These are phyloP conservation scores for Odontocerum albicorne DNA, from an alignment of 2,888 invertebrate genomes.

Conservation along the genomic window DNA sequence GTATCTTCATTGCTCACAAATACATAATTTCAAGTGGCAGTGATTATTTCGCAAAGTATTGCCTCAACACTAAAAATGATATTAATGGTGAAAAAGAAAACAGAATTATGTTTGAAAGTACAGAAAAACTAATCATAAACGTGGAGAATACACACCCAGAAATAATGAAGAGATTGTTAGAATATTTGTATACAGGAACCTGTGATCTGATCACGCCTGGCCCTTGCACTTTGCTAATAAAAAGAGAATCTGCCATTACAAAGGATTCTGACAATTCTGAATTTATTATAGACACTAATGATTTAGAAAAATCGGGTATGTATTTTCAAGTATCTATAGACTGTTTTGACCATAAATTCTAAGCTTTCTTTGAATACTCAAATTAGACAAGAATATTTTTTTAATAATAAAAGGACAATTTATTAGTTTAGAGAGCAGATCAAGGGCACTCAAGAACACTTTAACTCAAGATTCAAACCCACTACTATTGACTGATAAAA, in stretches of 20 bases:
- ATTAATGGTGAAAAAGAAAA: slow-evolving; percentile 38
- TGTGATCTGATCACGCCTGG: slow-evolving; percentile 64
- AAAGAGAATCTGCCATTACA: slow-evolving; percentile 42
- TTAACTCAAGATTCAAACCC: too few relatives aligned
- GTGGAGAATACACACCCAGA: slow-evolving; percentile 61
- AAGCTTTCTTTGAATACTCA: too few relatives aligned
- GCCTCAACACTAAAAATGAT: slow-evolving; percentile 44
- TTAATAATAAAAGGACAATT: too few relatives aligned
- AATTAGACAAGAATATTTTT: too few relatives aligned
- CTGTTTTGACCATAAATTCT: too few relatives aligned
- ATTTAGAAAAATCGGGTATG: slow-evolving; percentile 21
- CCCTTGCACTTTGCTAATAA: slow-evolving; percentile 51
- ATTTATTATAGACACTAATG: slow-evolving; percentile 1
- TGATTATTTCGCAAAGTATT: slow-evolving; percentile 61
- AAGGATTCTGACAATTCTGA: slow-evolving; percentile 10
- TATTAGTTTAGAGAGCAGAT: too few relatives aligned
- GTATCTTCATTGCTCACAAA: slow-evolving; percentile 69
- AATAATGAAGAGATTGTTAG: slow-evolving; percentile 71
- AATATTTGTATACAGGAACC: slow-evolving; percentile 68
- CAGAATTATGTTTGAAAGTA: slow-evolving; percentile 42
- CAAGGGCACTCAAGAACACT: too few relatives aligned
- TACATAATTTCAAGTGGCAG: slow-evolving; percentile 70
- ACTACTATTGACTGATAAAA: too few relatives aligned
- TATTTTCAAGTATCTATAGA: too few relatives aligned
- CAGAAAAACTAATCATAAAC: slow-evolving; percentile 46